Base-by-base conservation (phyloP, 2,797 vertebrate genomes). In the Protonibea diacanthus region DNA sequence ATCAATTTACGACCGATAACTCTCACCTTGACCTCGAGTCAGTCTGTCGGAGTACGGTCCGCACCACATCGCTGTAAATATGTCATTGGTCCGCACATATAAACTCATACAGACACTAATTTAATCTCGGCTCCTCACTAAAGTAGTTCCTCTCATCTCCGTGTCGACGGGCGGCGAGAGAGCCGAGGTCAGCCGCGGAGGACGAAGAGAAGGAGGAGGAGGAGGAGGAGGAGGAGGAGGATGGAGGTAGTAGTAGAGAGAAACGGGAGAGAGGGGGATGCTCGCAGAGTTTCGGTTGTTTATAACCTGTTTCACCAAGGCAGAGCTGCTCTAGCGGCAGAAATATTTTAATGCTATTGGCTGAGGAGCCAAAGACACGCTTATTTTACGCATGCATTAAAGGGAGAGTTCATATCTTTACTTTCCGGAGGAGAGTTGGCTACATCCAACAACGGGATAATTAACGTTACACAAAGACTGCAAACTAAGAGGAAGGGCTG, bases 1-100 rank as follows among this genome's bases (percentile, higher is more conserved):
- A 1, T 4, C 52, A 12, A 38, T 62, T 59, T 33, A 47, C 68
- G 6, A 42, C 33, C 13, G 18, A 45, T 9, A n/a, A 44, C 56
- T 40, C 62, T 49, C 68, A 45, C 58, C 47, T 25, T 68, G 76
- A 86, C 76, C 88, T 73, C 42, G 4, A 13, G 45, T 21, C 74
- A 13, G 59, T n/a, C 48, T 5, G 6, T 21, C 20, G 3, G 42
- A 20, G n/a, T 15, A 12, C 7, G 17, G 17, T 48, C 60, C 52
- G 0, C 52, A 12, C 44, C 20, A 47, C 11, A 6, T 38, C 33
- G 33, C 33, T 2, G 33, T 38, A 38, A 38, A 38, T 38, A 2
- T 38, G 33, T 38, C 33, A 38, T 9, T 2, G 33, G 33, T 38
- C 33, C 8, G 8, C 6, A 57, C 38, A 2, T 25, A 18, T 21